Percentiles rank a stretch among this genome's conserved stretches.
These are phyloP conservation scores for Drosophila falleni DNA, from an alignment of 2,888 invertebrate species.

Conservation along the genomic window DNA sequence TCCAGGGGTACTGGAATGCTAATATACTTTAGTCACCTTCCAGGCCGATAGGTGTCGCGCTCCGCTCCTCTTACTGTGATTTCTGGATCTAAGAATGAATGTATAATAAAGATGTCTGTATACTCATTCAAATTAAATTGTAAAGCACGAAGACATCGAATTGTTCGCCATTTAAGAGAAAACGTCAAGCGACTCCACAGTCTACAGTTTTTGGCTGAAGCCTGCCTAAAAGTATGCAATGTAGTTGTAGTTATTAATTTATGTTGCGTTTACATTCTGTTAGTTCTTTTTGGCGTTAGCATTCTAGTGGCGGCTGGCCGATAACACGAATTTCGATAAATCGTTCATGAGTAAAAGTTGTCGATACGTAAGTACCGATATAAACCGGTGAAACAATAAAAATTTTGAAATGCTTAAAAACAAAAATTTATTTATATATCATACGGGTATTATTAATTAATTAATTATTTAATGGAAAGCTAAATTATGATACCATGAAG, in stretches of 20 bases:
- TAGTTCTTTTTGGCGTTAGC: background rate
- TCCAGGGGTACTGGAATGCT: background rate
- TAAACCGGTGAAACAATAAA: too few relatives aligned
- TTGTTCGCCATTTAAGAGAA: too few relatives aligned
- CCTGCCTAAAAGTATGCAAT: constrained; percentile 31
- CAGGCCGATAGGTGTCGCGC: background rate
- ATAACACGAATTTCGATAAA: background rate
- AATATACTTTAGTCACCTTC: background rate
- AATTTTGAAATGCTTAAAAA: too few relatives aligned
- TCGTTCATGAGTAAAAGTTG: too few relatives aligned
- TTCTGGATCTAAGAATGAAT: background rate
- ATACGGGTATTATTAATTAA: too few relatives aligned
- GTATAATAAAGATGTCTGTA: background rate
- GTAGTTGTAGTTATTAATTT: background rate
- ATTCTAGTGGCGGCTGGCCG: constrained; percentile 11
- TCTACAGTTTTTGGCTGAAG: background rate
- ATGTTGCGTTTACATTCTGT: constrained; percentile 24
- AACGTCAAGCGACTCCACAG: background rate
- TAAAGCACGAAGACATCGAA: background rate
- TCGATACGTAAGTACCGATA: too few relatives aligned
- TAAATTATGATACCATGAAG: too few relatives aligned
- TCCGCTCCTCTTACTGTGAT: background rate
- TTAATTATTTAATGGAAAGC: too few relatives aligned
- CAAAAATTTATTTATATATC: too few relatives aligned
- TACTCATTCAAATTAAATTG: background rate